Percentiles rank a stretch among this genome's conserved stretches.
Conservation (phyloP, 2,797 vertebrate species). For the Catostomus latipinnis region DNA sequence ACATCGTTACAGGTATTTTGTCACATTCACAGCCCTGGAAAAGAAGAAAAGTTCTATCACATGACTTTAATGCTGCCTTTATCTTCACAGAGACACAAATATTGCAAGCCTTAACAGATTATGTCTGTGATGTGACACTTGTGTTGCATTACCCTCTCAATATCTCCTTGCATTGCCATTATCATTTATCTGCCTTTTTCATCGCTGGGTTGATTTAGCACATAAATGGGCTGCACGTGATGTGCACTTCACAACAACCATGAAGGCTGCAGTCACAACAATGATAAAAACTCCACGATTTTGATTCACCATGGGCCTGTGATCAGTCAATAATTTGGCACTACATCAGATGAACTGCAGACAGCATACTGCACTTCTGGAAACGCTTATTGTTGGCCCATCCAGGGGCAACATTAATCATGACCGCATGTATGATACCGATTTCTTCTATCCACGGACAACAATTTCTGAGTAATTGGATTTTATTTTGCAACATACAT, state of each 20-base stretch:
- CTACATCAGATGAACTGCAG: constrained; percentile 9
- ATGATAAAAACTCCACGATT: background rate
- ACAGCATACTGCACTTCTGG: no score
- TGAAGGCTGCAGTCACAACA: background rate
- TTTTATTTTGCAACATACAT: constrained; percentile 46
- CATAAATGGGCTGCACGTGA: constrained; percentile 1
- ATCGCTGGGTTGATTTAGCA: constrained; percentile 2
- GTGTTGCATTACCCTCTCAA: constrained; percentile 34
- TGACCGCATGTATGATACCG: constrained; percentile 6
- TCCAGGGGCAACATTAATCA: constrained; percentile 16
- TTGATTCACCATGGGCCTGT: background rate
- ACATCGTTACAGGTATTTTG: background rate
- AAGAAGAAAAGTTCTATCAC: constrained; percentile 32
- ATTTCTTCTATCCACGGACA: constrained; percentile 39
- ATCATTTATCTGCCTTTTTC: constrained; percentile 27
- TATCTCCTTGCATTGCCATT: constrained; percentile 32
- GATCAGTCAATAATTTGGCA: constrained; percentile 14
- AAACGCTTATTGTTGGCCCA: constrained; percentile 18
- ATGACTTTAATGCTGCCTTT: constrained; percentile 31
- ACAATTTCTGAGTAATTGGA: constrained; percentile 54
- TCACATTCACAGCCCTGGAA: constrained; percentile 19
- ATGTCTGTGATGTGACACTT: constrained; percentile 33
- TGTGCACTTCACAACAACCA: background rate
- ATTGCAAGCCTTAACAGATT: constrained; percentile 35
- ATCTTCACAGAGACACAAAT: constrained; percentile 44